These are phyloP conservation scores for Sprattus sprattus DNA, from an alignment of 2,113 vertebrate genomes.

Conservation along the genomic window DNA sequence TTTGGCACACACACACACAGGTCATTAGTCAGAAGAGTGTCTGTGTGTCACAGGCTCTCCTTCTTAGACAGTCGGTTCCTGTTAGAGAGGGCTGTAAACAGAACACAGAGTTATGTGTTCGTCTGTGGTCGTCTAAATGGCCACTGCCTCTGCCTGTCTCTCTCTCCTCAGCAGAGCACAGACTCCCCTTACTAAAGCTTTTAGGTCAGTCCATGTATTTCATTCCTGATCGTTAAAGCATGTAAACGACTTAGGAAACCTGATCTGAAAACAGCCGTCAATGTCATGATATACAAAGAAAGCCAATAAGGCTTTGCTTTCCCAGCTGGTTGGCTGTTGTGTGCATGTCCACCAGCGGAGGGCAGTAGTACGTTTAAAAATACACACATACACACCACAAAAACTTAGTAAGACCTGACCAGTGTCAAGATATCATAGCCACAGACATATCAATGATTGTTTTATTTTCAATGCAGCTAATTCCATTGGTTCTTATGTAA, in stretches of 20 bases:
- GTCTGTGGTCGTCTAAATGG: background rate
- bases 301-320: background rate
- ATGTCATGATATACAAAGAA: background rate
- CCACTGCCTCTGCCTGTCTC: background rate
- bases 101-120: background rate
- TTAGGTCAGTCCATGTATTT: background rate
- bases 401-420: background rate
- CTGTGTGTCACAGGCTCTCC: conserved; percentile 1
- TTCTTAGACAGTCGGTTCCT: background rate
- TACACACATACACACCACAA: background rate
- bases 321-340: background rate
- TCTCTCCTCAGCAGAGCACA: background rate
- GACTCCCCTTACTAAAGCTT: background rate
- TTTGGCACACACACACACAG: background rate
- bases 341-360: background rate
- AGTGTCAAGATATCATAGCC: background rate
- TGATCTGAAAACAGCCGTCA: background rate
- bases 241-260: background rate
- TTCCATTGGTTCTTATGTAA: background rate
- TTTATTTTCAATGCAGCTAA: background rate
- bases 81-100: background rate
- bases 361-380: background rate
- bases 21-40: background rate
- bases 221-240: background rate
- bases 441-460: background rate